A percentile compares a stretch with the other conserved stretches of the same genome.
phyloP scores from a whole-genome alignment of 2,113 vertebrate species.

The Pitta sordida region DNA sequence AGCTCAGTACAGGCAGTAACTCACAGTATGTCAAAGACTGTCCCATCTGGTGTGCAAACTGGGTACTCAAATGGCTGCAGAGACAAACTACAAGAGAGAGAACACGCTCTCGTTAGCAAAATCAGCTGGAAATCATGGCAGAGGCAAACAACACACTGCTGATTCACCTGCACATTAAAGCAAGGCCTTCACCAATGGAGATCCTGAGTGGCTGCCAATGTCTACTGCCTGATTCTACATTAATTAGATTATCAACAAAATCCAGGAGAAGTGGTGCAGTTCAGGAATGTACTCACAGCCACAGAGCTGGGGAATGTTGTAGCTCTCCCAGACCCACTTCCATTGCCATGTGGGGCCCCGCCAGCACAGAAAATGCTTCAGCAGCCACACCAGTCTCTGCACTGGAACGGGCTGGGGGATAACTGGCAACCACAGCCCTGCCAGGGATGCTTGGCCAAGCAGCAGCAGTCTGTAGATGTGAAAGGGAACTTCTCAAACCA shows the following conservation, averaged over 20 bases:
- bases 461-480: not conserved
- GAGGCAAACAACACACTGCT: not conserved
- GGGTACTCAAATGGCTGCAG: slow-evolving; percentile 95
- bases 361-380: not conserved
- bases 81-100: slow-evolving; percentile 80
- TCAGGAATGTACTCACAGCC: not conserved
- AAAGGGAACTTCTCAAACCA: not conserved
- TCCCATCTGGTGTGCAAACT: slow-evolving; percentile 89
- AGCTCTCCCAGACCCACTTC: too few species aligned
- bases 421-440: not conserved
- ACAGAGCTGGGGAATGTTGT: not conserved
- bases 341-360: not conserved
- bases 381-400: not conserved
- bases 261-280: not conserved
- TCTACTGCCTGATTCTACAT: not conserved
- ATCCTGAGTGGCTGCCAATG: not conserved
- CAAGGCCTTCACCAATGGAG: not conserved
- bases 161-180: not conserved
- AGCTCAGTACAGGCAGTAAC: slow-evolving; percentile 40
- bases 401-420: not conserved
- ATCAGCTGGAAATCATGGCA: not conserved
- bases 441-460: not conserved
- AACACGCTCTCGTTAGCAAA: not conserved
- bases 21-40: slow-evolving; percentile 93
- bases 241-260: not conserved